Base-by-base conservation (phyloP, 2,888 invertebrate species). In the Lasioglossum morio region DNA sequence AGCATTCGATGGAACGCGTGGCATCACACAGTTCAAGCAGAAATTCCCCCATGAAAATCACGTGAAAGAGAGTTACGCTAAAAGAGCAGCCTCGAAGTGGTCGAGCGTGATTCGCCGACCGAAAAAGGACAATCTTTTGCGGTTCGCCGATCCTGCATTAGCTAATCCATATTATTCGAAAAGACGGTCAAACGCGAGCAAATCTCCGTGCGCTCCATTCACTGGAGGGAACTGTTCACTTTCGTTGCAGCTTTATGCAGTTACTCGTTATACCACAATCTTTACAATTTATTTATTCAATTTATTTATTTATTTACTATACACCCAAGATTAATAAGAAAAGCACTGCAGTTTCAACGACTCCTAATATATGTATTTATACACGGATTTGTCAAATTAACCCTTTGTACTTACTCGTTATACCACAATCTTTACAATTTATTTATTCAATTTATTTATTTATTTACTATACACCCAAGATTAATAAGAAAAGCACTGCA, bases 111-210 rank as follows among this genome's bases (percentile, higher is more conserved):
- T 84, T 85, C 72, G 82, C 72, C 75, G 70, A 14, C 77, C 63
- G 70, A 90, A 86, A 90, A 89, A 87, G 82, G 81, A 75, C 80
- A 69, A 85, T 79, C 83, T 83, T 88, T 81, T 63, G 90, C 84
- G 89, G 90, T 85, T 87, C 89, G 76, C 85, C 82, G 85, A 79
- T 70, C 82, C 34, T 79, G 69, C 27, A 72, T 87, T 84, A 79
- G 77, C 87, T 90, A 88, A 90, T 90, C 90, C 90, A 73, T 74
- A 77, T 80, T 88, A 73, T 80, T 43, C 80, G 72, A 53, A 43
- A 60, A 37, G 19, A 79, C 76, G 43, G 34, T 76, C 76, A 76
- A 74, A 77, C 83, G 74, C 80, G 79, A 89, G 79, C 60, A 14
- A 46, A 70, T 70, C 81, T 73, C 70, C 14, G 37, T 60, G 53